Base-by-base conservation (phyloP, 2,797 vertebrate genomes). In the Lepus oiostolus region DNA sequence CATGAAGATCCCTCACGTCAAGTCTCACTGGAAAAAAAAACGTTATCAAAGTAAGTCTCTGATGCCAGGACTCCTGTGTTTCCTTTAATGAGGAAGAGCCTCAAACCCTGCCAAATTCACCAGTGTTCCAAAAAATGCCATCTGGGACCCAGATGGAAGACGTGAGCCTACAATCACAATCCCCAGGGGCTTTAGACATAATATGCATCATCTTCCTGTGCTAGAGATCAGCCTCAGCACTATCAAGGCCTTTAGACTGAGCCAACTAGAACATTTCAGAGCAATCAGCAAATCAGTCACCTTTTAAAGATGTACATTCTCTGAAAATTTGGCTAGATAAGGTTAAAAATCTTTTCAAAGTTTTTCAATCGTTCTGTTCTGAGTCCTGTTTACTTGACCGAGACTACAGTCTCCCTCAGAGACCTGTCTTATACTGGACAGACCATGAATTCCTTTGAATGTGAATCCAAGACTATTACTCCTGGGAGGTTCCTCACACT, bases 111-210 rank as follows among this genome's bases (percentile, higher is more conserved):
- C 74, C 83, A 77, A 82, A 50, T 50, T 92, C 12, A 88, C 52
- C 32, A 58, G 17, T n/a, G 35, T 90, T 93, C 58, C 32, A 85
- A 94, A 90, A 88, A 54, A n/a, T 58, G 32, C 74, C 85, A 94
- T 90, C 68, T 96, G 82, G 89, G 17, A 85, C 21, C 70, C 65
- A 94, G 90, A 96, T 95, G 80, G 84, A 92, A 85, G 58, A 30
- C 19, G 26, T 50, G 30, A 93, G 70, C 42, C 68, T 94, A 81
- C 0, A 4, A 72, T 88, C 12, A 71, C 19, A 82, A 68, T 88
- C 38, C 21, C 38, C 65, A 77, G 50, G 79, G 58, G 22, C n/a
- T 82, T 93, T 62, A 65, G 19, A 50, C 86, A 47, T 71, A 81
- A 72, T 63, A 54, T 42, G 17, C 89, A 32, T 77, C 63, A 90